Base-by-base conservation (phyloP, 1,140 invertebrate species). In the Bilobella aurantiaca region DNA sequence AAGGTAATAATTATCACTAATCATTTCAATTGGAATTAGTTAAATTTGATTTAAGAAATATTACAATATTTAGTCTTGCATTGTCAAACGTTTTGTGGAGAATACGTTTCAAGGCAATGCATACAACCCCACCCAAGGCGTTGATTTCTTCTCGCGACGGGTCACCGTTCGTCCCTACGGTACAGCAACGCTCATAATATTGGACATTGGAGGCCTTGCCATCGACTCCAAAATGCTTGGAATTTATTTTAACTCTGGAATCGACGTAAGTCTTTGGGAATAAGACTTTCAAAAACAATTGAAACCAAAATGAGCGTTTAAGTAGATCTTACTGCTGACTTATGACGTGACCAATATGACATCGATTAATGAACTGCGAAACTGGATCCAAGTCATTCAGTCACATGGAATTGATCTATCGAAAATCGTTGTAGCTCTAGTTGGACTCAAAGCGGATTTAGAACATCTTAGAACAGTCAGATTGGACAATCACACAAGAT, bases 71-170 rank as follows among this genome's bases (percentile, higher is more conserved):
- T 31, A 72, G 71, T 62, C 66, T n/a, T 73, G 71, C 34, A 70
- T 73, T 1, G 62, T 73, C 25, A 73, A 66, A 60, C 34, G 71
- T 18, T 73, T 70, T 32, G 32, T 64, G 2, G 71, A 73, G 58
- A 73, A 73, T 47, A 37, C 63, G 21, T 73, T 73, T 57, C 71
- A 73, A 53, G 71, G 71, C 56, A 73, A 68, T 34, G 62, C 65
- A 25, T 73, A 73, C 64, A 61, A 58, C 23, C 66, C 71, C 0
- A 73, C 71, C 8, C 66, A 62, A 16, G 71, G 71, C 21, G 64
- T 69, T 8, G 71, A 73, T 23, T 73, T 73, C 47, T 21, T 61
- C 21, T 66, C 68, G 5, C 21, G 71, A 32, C 25, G 71, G 63
- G 61, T 69, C 58, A 64, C 49, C 23, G 58, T 69, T 5, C 70